phyloP scores from a whole-genome alignment of 2,113 vertebrate species.

The Dinomys branickii region DNA sequence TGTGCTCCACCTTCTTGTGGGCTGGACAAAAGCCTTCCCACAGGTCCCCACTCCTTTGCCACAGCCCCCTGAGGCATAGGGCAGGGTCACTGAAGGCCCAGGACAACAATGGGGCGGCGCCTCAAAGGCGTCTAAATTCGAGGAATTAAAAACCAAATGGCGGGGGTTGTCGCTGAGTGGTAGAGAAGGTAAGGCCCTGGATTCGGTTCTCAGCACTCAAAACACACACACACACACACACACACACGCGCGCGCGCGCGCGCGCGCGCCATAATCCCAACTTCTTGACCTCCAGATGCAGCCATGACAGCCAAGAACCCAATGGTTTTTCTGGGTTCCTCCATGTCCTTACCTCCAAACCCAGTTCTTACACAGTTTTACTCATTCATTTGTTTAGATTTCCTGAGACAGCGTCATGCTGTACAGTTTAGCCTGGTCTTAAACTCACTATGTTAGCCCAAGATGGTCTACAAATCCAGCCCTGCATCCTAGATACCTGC shows the following conservation, averaged over 20 bases:
- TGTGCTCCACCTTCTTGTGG: background rate
- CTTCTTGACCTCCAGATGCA: background rate
- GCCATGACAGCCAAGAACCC: background rate
- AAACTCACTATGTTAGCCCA: background rate
- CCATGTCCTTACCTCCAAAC: background rate
- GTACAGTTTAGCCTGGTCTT: background rate
- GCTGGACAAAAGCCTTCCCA: background rate
- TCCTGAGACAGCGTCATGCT: background rate
- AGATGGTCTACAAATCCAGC: background rate
- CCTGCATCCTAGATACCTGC: background rate
- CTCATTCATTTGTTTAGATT: background rate
- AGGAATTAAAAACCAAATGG: conserved; percentile 8
- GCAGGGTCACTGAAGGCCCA: background rate
- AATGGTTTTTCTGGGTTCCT: background rate
- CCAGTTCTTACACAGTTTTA: background rate
- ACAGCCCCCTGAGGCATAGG: background rate
- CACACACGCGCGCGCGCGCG: background rate
- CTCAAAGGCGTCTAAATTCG: background rate
- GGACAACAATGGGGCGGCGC: background rate
- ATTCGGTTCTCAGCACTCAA: background rate
- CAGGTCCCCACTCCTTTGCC: background rate
- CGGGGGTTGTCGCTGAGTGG: background rate
- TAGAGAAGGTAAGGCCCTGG: background rate
- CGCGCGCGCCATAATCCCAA: background rate
- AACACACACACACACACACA: background rate